These are phyloP conservation scores for Pyrocoelia pectoralis DNA, from an alignment of 2,888 invertebrate genomes.

Conservation along the genomic window DNA sequence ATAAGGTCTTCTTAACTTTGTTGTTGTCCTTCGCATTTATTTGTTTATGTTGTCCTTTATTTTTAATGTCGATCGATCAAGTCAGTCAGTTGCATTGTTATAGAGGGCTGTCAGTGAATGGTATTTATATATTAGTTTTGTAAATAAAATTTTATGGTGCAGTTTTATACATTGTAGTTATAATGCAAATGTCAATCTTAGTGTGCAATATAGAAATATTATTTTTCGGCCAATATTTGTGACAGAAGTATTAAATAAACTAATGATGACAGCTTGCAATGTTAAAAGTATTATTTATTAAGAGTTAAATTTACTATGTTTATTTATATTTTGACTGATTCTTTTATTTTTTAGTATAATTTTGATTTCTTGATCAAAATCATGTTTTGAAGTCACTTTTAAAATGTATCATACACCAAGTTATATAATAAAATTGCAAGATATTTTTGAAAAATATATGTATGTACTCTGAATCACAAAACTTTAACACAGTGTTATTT, in stretches of 20 bases:
- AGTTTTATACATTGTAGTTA: background rate
- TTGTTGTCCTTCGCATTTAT: slow-evolving; percentile 32
- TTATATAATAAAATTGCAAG: slow-evolving; percentile 9
- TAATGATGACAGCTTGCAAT: slow-evolving; percentile 26
- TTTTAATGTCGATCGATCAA: slow-evolving; percentile 21
- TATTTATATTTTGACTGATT: slow-evolving; percentile 33
- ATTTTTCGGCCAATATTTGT: background rate
- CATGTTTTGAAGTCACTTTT: slow-evolving; percentile 4
- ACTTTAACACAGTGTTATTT: background rate
- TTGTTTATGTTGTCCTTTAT: slow-evolving; percentile 32
- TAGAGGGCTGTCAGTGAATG: slow-evolving; percentile 24
- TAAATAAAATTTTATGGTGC: slow-evolving; percentile 14
- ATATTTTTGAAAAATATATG: slow-evolving; percentile 12
- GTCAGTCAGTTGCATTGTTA: slow-evolving; percentile 31
- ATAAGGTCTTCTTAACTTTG: slow-evolving; percentile 49
- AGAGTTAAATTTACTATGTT: slow-evolving; percentile 26
- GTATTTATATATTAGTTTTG: slow-evolving; percentile 20
- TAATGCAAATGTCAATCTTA: background rate
- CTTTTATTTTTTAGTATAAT: slow-evolving; percentile 19
- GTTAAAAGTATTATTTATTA: slow-evolving; percentile 36
- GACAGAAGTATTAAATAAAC: slow-evolving; percentile 11
- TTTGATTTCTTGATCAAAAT: background rate
- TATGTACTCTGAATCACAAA: background rate
- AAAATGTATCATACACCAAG: slow-evolving; percentile 13
- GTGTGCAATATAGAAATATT: slow-evolving; percentile 7